A percentile compares a stretch with the other conserved stretches of the same genome.
Conservation (phyloP, 2,113 vertebrate species). For the Eleginops maclovinus region DNA sequence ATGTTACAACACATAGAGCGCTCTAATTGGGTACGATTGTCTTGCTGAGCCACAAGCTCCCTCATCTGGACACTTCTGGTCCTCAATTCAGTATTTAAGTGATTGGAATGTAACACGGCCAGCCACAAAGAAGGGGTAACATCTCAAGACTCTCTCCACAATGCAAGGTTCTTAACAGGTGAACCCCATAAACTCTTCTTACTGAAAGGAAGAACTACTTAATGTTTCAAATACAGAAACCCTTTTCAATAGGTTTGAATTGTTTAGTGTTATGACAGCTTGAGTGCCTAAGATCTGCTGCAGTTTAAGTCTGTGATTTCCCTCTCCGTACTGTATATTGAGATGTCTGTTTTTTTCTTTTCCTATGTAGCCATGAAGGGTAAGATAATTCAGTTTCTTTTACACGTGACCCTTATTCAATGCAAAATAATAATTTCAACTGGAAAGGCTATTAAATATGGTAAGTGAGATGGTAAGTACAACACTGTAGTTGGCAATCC, state of each 20-base stretch:
- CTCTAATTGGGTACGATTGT: slow-evolving; percentile 39
- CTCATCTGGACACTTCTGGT: slow-evolving; percentile 68
- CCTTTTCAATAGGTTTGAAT: not conserved
- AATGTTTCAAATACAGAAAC: not conserved
- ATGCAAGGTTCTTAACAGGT: not conserved
- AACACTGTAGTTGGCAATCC: not conserved
- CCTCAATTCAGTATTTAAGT: slow-evolving; percentile 16
- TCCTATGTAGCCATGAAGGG: not conserved
- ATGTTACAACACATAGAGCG: not conserved
- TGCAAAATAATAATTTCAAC: no score
- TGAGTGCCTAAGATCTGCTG: not conserved
- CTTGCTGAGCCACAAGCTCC: slow-evolving; percentile 65
- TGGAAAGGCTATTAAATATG: no score
- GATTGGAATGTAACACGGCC: not conserved
- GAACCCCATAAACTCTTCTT: not conserved
- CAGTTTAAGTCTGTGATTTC: not conserved
- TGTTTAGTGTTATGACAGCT: not conserved
- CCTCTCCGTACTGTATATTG: not conserved
- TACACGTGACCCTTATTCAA: not conserved
- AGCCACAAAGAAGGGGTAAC: not conserved
- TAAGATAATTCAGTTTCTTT: not conserved
- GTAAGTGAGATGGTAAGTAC: no score
- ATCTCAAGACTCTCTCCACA: not conserved
- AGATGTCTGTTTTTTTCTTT: not conserved
- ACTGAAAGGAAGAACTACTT: not conserved